Evolutionary conservation across 1,140 invertebrate species (phyloP).

Genomic region (Chironomus striatipennis): DNA sequence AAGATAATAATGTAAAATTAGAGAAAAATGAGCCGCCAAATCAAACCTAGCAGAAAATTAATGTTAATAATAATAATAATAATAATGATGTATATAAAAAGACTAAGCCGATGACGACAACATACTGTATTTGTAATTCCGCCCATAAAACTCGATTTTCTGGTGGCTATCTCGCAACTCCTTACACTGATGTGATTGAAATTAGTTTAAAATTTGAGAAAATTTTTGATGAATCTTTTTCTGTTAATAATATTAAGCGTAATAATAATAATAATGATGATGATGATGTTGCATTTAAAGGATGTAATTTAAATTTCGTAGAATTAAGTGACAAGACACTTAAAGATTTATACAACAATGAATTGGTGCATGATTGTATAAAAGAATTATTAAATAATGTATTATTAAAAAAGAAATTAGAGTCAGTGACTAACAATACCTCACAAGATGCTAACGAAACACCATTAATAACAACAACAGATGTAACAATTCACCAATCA

Average conservation of each 20-base stretch:
- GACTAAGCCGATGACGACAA: background rate
- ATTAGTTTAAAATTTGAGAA: constrained; percentile 19
- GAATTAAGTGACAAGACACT: background rate
- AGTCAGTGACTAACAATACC: background rate
- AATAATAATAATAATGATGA: no score
- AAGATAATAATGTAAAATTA: background rate
- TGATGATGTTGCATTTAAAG: background rate
- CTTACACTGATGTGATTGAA: constrained; percentile 1
- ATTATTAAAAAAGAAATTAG: background rate
- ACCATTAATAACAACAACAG: background rate
- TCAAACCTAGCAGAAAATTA: background rate
- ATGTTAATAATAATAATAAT: no score
- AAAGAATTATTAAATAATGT: background rate
- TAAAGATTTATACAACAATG: background rate
- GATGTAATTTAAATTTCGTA: background rate
- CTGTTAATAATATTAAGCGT: background rate
- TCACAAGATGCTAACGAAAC: background rate
- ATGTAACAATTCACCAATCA: background rate
- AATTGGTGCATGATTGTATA: background rate
- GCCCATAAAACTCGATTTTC: background rate
- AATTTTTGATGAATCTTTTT: background rate
- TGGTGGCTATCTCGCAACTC: background rate
- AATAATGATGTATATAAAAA: background rate
- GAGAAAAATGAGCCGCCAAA: background rate
- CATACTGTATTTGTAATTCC: constrained; percentile 2